Percentiles rank a stretch among this genome's conserved stretches.
These are phyloP conservation scores for Himalopsyche kuldschensis DNA, from an alignment of 2,888 invertebrate species.

Conservation along the genomic window DNA sequence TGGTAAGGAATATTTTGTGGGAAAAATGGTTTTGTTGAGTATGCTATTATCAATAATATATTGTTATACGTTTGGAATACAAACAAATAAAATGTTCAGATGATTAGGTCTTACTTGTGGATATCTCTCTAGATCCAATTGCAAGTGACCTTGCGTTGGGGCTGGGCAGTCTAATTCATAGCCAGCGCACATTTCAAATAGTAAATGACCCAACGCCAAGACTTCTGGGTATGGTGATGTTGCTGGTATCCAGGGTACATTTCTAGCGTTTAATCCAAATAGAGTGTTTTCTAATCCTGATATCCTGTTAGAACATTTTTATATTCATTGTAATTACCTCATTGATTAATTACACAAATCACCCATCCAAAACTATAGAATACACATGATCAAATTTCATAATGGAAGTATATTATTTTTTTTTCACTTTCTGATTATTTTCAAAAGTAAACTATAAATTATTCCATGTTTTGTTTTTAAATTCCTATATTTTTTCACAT, in stretches of 20 bases:
- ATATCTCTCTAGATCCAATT: conserved; percentile 68
- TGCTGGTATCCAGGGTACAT: conserved; percentile 45
- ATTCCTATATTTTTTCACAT: no score
- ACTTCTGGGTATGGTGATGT: conserved; percentile 54
- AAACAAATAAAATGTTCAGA: conserved; percentile 41
- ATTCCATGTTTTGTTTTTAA: no score
- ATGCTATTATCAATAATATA: no score
- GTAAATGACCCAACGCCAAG: conserved; percentile 75
- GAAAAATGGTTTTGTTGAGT: no score
- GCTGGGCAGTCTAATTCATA: conserved; percentile 75
- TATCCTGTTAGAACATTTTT: conserved; percentile 56
- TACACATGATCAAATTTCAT: background rate
- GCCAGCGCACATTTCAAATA: conserved; percentile 92
- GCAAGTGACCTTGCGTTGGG: conserved; percentile 72
- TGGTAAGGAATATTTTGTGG: no score
- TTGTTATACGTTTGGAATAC: background rate
- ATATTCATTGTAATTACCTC: background rate
- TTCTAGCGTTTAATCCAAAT: conserved; percentile 69
- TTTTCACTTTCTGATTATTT: no score
- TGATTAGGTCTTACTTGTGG: conserved; percentile 63
- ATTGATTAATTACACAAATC: background rate
- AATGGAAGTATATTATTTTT: background rate
- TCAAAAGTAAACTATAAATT: no score
- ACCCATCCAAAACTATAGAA: background rate
- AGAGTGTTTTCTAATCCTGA: conserved; percentile 86